Conservation (phyloP, 92 coral and sea anemone genomes). For the Ricordea florida region DNA sequence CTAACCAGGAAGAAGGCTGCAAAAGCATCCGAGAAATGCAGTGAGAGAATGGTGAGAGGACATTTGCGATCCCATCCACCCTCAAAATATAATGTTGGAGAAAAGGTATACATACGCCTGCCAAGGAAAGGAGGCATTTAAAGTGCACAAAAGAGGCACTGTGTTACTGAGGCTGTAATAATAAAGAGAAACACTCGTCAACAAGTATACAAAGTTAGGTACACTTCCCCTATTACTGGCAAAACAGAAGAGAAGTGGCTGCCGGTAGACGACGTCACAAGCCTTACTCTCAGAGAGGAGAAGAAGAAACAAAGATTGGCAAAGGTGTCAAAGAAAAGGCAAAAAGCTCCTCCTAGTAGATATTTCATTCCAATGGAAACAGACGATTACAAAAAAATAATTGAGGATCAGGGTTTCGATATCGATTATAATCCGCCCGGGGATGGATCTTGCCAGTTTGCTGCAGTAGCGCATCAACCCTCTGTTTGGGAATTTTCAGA, state of each 20-base stretch:
- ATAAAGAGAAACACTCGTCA: slow-evolving; percentile 14
- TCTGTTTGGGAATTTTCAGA: slow-evolving; percentile 20
- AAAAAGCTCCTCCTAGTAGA: slow-evolving; percentile 4
- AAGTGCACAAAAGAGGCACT: slow-evolving; percentile 22
- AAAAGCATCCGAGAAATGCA: neutral
- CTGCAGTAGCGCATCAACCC: slow-evolving; percentile 41
- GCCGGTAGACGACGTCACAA: slow-evolving; percentile 43
- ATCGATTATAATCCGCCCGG: slow-evolving; percentile 50
- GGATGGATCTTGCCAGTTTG: slow-evolving; percentile 57
- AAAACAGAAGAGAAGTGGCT: slow-evolving; percentile 39
- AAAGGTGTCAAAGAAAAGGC: slow-evolving; percentile 22
- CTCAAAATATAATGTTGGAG: slow-evolving; percentile 31
- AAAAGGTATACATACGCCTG: slow-evolving; percentile 21
- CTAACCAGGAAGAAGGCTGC: neutral
- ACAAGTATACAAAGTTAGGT: slow-evolving; percentile 31
- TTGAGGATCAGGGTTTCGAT: slow-evolving; percentile 45
- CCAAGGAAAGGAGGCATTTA: slow-evolving; percentile 43
- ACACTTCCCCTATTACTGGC: slow-evolving; percentile 34
- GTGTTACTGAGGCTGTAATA: slow-evolving; percentile 39
- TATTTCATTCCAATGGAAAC: slow-evolving; percentile 6
- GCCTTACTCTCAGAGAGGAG: slow-evolving; percentile 54
- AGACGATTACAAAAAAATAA: neutral
- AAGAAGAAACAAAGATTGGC: slow-evolving; percentile 30
- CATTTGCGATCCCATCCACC: slow-evolving; percentile 22
- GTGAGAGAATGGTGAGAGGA: slow-evolving; percentile 5